phyloP scores from a whole-genome alignment of 2,888 invertebrate genomes.

The Archaeoteleia sp. region DNA sequence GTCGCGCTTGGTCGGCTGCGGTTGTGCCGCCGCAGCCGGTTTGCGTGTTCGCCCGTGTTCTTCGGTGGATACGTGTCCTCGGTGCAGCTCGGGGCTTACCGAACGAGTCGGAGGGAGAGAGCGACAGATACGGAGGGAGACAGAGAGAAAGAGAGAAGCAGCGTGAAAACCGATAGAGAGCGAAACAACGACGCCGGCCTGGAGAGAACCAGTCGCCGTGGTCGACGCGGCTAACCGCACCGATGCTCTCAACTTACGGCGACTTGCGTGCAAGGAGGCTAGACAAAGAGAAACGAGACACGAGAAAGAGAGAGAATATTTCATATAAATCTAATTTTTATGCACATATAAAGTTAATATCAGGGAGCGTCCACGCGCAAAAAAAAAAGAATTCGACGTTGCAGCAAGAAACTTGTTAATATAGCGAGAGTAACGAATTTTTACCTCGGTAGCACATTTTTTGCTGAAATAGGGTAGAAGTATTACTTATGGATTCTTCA shows the following conservation, averaged over 20 bases:
- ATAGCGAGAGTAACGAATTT: too few species aligned
- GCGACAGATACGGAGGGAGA: slow-evolving; percentile 34
- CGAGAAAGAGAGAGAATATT: slow-evolving; percentile 17
- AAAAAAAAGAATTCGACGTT: too few species aligned
- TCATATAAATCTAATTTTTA: too few species aligned
- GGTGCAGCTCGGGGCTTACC: slow-evolving; percentile 63
- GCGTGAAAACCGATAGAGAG: slow-evolving; percentile 51
- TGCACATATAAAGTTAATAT: too few species aligned
- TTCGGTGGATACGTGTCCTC: slow-evolving; percentile 71
- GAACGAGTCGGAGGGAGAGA: slow-evolving; percentile 45
- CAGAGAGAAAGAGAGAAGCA: slow-evolving; percentile 33
- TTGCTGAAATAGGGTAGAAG: too few species aligned
- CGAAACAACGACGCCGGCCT: slow-evolving; percentile 56
- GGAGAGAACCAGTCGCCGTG: slow-evolving; percentile 68
- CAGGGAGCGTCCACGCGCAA: too few species aligned
- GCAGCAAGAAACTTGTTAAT: too few species aligned
- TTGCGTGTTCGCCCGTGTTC: slow-evolving; percentile 54
- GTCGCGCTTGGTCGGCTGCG: slow-evolving; percentile 65
- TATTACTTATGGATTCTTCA: too few species aligned
- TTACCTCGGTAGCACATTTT: too few species aligned
- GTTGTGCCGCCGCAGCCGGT: slow-evolving; percentile 71
- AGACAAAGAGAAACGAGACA: slow-evolving; percentile 2
- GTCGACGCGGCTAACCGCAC: slow-evolving; percentile 72
- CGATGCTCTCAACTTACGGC: slow-evolving; percentile 72
- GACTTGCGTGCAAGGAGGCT: slow-evolving; percentile 44